Conservation (phyloP, 1,140 invertebrate genomes). For the Mesaphorura yosii region DNA sequence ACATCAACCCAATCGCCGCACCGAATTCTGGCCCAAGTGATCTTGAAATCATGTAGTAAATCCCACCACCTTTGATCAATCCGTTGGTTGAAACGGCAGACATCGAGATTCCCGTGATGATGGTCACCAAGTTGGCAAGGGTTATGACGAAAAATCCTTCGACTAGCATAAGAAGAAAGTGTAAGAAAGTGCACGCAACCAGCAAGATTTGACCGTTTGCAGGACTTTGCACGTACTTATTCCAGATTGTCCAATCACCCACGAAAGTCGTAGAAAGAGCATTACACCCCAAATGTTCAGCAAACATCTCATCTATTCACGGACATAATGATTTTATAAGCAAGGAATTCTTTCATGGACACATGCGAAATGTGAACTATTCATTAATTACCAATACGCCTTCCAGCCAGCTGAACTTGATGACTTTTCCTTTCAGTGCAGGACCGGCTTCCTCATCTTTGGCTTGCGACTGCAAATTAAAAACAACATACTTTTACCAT, state of each 20-base stretch:
- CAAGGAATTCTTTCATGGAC: background rate
- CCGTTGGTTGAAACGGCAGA: conserved; percentile 56
- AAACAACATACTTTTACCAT: too few relatives aligned
- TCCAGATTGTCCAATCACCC: conserved; percentile 50
- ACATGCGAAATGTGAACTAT: background rate
- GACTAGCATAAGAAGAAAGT: conserved; percentile 30
- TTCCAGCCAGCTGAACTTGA: conserved; percentile 46
- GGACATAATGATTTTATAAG: background rate
- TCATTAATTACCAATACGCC: conserved; percentile 37
- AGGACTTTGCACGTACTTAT: conserved; percentile 35
- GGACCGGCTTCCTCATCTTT: conserved; percentile 17
- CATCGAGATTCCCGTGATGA: conserved; percentile 52
- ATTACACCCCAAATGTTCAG: conserved; percentile 54
- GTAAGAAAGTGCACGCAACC: conserved; percentile 9
- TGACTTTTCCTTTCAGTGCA: conserved; percentile 32
- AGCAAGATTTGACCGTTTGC: background rate
- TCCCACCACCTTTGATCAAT: conserved; percentile 43
- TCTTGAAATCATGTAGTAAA: conserved; percentile 51
- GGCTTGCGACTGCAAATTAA: conserved; percentile 14
- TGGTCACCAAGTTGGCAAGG: conserved; percentile 44
- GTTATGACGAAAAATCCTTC: conserved; percentile 38
- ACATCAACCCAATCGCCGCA: conserved; percentile 52
- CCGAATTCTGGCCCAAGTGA: conserved; percentile 55
- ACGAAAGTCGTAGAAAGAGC: conserved; percentile 48
- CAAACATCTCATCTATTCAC: conserved; percentile 40